phyloP scores from a whole-genome alignment of 2,797 vertebrate species.

The Cossypha caffra region DNA sequence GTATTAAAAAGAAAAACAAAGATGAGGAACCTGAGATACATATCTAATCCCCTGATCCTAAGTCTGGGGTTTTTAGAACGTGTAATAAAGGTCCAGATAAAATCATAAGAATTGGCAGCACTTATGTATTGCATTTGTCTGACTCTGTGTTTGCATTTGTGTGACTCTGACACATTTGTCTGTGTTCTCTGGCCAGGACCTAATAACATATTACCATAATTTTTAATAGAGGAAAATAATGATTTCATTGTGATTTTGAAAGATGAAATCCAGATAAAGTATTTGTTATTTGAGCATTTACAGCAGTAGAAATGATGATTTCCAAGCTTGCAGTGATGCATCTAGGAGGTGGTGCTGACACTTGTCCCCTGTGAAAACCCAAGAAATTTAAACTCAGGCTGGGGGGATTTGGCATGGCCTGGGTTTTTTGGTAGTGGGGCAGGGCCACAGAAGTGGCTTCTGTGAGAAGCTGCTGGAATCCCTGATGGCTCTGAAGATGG shows the following conservation, averaged over 20 bases:
- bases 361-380: background rate
- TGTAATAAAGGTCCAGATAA: constrained; percentile 38
- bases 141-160: no score
- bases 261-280: background rate
- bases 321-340: background rate
- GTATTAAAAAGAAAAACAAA: constrained; percentile 42
- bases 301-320: background rate
- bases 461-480: background rate
- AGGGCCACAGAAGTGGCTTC: background rate
- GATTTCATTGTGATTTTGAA: constrained; percentile 16
- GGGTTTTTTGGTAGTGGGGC: accelerated
- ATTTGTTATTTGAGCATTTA: background rate
- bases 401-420: background rate
- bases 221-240: constrained; percentile 40
- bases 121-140: constrained; percentile 26
- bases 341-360: background rate
- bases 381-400: background rate
- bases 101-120: constrained; percentile 24
- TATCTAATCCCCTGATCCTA: constrained; percentile 33
- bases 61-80: constrained; percentile 32
- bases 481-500: background rate
- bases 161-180: no score
- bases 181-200: constrained; percentile 9
- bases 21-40: constrained; percentile 20
- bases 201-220: background rate